These are phyloP conservation scores for Cossypha caffra DNA, from an alignment of 2,797 vertebrate species.

Conservation along the genomic window DNA sequence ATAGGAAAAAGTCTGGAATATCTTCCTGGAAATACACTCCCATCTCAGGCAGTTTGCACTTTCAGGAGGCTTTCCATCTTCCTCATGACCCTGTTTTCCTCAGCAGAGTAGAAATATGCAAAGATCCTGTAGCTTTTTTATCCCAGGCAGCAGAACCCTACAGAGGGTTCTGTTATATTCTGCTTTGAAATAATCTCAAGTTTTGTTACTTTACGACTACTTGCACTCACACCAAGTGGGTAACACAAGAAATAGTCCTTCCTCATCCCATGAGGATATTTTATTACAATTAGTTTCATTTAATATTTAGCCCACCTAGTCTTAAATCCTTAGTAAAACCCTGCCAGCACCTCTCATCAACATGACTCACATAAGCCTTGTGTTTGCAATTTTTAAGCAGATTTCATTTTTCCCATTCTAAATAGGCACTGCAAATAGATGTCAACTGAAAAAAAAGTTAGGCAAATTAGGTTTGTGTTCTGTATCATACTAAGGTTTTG, in stretches of 20 bases:
- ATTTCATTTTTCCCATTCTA: background rate
- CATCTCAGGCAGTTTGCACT: background rate
- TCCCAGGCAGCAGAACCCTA: background rate
- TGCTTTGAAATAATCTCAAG: background rate
- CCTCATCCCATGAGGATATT: background rate
- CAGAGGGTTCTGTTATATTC: background rate
- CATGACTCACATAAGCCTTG: background rate
- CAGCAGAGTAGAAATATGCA: background rate
- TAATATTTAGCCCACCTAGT: background rate
- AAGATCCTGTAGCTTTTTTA: background rate
- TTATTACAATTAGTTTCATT: background rate
- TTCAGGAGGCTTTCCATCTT: background rate
- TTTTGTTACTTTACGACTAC: background rate
- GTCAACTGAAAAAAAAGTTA: background rate
- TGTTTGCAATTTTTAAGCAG: background rate
- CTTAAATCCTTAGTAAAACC: background rate
- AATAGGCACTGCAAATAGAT: background rate
- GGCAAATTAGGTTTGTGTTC: background rate
- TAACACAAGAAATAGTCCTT: background rate
- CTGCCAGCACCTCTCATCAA: background rate
- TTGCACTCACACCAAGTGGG: background rate
- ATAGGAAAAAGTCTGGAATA: background rate
- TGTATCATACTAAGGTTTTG: background rate
- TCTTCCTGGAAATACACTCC: background rate
- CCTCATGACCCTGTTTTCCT: background rate